Percentiles rank a stretch among this genome's conserved stretches.
phyloP scores from a whole-genome alignment of 1,140 invertebrate species.

The Oryctes rhinoceros region DNA sequence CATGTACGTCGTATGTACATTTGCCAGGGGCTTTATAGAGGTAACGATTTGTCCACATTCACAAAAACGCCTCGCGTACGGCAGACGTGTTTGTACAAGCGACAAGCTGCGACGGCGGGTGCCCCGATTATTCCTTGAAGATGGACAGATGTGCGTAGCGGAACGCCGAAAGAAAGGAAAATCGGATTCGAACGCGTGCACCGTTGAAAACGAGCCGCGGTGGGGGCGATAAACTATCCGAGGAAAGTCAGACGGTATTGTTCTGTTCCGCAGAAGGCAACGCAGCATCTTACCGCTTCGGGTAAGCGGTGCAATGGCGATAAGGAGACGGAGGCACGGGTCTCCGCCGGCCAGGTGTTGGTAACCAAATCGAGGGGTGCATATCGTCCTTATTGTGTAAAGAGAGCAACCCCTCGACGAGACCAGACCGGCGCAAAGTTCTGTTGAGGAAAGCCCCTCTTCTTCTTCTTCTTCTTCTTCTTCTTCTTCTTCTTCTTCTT shows the following conservation, averaged over 20 bases:
- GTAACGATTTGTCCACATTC: background rate
- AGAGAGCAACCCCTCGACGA: background rate
- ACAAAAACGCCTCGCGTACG: background rate
- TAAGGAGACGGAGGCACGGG: conserved; percentile 39
- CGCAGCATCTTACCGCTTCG: conserved; percentile 37
- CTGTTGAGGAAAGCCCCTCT: background rate
- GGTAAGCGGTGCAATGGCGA: background rate
- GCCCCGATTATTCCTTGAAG: conserved; percentile 1
- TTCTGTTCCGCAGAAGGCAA: conserved; percentile 9
- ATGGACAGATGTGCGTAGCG: background rate
- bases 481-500: background rate
- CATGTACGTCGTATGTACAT: no score
- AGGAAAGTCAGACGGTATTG: conserved; percentile 43
- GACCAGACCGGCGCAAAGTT: conserved; percentile 10
- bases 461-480: background rate
- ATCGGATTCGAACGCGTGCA: conserved; percentile 8
- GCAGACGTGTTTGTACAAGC: background rate
- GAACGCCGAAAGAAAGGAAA: conserved; percentile 10
- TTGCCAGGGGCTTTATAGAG: background rate
- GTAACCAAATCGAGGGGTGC: conserved; percentile 43
- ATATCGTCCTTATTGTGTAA: conserved; percentile 1
- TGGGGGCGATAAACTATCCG: conserved; percentile 40
- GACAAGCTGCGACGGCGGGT: conserved; percentile 18
- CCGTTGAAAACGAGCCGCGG: background rate
- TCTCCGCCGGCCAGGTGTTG: conserved; percentile 38